A percentile compares a stretch with the other conserved stretches of the same genome.
Evolutionary conservation across 1,140 invertebrate genomes (phyloP).

Genomic region (Colletes latitarsis): DNA sequence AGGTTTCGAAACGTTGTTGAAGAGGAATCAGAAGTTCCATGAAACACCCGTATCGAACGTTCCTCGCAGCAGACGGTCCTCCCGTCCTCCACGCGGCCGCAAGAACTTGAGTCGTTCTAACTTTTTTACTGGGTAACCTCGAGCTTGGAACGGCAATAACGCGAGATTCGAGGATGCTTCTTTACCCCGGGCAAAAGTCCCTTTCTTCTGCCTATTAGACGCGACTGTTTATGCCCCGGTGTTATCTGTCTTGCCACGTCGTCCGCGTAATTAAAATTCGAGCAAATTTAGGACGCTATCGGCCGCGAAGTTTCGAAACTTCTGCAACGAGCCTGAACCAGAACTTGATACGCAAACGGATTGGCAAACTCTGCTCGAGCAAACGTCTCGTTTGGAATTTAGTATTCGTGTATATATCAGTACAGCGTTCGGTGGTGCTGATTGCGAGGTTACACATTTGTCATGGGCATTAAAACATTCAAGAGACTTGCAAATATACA

Average conservation of each 20-base stretch:
- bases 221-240: background rate
- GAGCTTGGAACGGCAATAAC: slow-evolving; percentile 2
- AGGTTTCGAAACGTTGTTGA: background rate
- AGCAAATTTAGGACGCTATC: background rate
- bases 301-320: background rate
- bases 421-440: no score
- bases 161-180: background rate
- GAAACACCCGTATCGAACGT: background rate
- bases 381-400: background rate
- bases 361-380: background rate
- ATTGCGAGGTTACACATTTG: no score
- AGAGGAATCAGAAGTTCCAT: background rate
- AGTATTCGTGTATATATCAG: background rate
- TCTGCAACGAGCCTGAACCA: background rate
- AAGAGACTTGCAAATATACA: no score
- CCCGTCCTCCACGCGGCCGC: background rate
- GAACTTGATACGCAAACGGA: no score
- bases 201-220: background rate
- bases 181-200: background rate
- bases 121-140: slow-evolving; percentile 13
- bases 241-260: background rate
- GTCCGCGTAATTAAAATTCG: slow-evolving; percentile 29
- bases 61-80: background rate
- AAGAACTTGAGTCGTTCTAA: slow-evolving; percentile 8
- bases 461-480: no score